These are phyloP conservation scores for Myotis daubentonii DNA, from an alignment of 2,797 vertebrate genomes.

Conservation along the genomic window DNA sequence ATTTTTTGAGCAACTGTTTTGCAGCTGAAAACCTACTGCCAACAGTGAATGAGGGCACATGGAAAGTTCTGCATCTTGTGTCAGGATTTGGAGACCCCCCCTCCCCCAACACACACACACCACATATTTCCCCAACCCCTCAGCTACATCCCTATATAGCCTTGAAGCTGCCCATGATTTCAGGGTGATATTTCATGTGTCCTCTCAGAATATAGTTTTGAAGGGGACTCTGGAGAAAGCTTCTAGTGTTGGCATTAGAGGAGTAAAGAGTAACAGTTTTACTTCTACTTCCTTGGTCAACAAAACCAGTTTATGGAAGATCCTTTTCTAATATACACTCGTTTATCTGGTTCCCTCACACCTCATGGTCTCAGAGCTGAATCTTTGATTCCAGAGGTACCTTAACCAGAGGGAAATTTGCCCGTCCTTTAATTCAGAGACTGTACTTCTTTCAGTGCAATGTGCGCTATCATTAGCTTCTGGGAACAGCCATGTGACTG, in stretches of 20 bases:
- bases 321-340: background rate
- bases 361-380: background rate
- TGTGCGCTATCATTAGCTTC: background rate
- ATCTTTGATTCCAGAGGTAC: background rate
- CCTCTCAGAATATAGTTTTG: background rate
- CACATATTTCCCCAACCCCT: background rate
- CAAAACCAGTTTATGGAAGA: background rate
- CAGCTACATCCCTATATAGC: background rate
- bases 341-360: background rate
- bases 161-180: background rate
- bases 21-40: background rate
- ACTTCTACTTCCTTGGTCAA: background rate
- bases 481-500: background rate
- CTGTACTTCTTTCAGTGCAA: background rate
- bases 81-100: background rate
- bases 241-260: background rate
- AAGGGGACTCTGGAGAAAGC: background rate
- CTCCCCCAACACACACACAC: no score
- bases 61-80: background rate
- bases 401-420: background rate
- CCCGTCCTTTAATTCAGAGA: background rate
- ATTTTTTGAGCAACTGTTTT: background rate
- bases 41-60: background rate
- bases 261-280: background rate
- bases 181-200: background rate